Evolutionary conservation across 1,140 invertebrate species (phyloP).

Genomic region (Copidosoma floridanum): DNA sequence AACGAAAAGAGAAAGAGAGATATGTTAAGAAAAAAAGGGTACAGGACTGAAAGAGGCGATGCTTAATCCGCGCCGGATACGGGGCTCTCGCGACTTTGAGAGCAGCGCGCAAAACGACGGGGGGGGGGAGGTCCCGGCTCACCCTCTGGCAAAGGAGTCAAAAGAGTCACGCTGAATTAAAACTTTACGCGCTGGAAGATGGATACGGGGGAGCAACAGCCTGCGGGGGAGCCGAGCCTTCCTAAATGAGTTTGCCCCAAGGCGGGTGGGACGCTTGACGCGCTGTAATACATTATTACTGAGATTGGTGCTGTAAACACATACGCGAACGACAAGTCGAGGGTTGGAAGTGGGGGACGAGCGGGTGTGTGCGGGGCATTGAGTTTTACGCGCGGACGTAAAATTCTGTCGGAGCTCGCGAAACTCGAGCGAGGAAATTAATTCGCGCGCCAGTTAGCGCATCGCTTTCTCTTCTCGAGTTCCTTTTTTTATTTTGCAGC

Average conservation of each 20-base stretch:
- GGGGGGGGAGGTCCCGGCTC: not conserved
- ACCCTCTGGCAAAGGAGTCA: not conserved
- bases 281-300: slow-evolving; percentile 5
- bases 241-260: slow-evolving; percentile 1
- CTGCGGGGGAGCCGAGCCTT: not conserved
- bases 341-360: no score
- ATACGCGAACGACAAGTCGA: no score
- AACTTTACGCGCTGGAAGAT: slow-evolving; percentile 14
- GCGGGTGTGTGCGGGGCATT: not conserved
- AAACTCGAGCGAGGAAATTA: slow-evolving; percentile 2
- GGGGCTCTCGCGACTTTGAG: slow-evolving; percentile 1
- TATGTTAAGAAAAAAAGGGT: no score
- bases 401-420: not conserved
- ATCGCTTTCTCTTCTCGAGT: not conserved
- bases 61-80: not conserved
- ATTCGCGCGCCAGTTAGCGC: not conserved
- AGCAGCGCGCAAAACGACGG: not conserved
- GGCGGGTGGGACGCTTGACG: not conserved
- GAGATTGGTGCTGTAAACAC: slow-evolving; percentile 9
- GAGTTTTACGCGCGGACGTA: not conserved
- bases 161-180: slow-evolving; percentile 5
- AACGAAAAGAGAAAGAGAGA: not conserved
- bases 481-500: not conserved
- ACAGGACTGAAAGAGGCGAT: not conserved
- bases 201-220: not conserved